These are phyloP conservation scores for Lepas anatifera DNA, from an alignment of 2,888 invertebrate species.

Conservation along the genomic window DNA sequence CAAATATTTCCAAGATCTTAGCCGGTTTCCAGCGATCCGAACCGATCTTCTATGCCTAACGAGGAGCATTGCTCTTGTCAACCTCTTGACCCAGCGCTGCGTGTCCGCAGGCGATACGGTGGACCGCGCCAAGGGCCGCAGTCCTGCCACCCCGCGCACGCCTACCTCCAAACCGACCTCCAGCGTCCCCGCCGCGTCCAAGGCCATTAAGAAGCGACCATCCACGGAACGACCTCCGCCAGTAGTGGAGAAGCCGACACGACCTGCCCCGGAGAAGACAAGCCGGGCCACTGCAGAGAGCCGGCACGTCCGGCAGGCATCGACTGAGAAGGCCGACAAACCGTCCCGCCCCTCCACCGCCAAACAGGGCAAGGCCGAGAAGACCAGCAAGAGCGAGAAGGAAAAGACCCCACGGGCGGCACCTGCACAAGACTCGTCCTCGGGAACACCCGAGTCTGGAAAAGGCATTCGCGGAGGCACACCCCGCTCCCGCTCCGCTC, in stretches of 20 bases:
- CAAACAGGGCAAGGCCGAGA: neutral
- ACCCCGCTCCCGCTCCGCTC: conserved; percentile 24
- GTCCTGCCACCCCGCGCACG: neutral
- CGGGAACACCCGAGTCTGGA: neutral
- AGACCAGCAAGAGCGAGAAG: neutral
- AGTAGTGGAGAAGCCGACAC: neutral
- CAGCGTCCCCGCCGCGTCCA: neutral
- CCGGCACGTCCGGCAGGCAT: neutral
- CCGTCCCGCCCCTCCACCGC: neutral
- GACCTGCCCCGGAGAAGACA: neutral
- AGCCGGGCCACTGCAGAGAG: neutral
- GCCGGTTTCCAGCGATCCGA: too few species aligned
- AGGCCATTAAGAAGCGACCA: neutral
- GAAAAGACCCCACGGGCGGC: neutral
- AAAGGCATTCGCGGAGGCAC: conserved; percentile 23
- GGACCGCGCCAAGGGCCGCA: neutral
- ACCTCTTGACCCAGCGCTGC: too few species aligned
- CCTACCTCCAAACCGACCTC: neutral
- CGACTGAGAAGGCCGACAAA: neutral
- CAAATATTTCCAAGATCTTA: too few species aligned
- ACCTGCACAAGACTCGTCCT: neutral
- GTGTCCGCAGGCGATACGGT: neutral
- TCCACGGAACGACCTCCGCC: neutral
- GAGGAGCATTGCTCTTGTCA: too few species aligned
- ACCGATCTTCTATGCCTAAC: too few species aligned